Evolutionary conservation across 2,888 invertebrate genomes (phyloP).

Genomic region (Ecdyonurus torrentis): DNA sequence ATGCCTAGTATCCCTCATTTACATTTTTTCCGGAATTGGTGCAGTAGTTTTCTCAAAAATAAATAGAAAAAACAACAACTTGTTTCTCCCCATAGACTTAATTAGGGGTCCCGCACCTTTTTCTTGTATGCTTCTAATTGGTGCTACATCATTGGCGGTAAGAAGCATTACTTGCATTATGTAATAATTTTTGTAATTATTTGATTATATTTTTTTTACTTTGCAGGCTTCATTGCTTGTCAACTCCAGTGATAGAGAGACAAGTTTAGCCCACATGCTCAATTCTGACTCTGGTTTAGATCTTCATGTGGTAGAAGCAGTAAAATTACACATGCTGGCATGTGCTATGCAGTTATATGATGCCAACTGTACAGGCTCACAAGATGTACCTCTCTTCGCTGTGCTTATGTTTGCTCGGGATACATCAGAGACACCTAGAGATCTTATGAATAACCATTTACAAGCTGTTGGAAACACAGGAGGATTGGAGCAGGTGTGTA

Average conservation of each 20-base stretch:
- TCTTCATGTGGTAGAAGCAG: constrained; percentile 17
- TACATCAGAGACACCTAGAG: constrained; percentile 22
- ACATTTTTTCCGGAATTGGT: too few species aligned
- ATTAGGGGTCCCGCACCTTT: too few species aligned
- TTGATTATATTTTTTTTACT: too few species aligned
- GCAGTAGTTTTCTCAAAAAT: too few species aligned
- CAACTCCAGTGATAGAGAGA: constrained; percentile 10
- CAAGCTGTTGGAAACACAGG: constrained; percentile 25
- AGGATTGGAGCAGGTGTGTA: constrained; percentile 26
- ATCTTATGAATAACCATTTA: constrained; percentile 26
- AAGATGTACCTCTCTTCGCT: constrained; percentile 25
- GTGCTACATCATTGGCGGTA: too few species aligned
- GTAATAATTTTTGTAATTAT: too few species aligned
- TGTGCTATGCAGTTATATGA: constrained; percentile 22
- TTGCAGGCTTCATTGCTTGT: constrained; percentile 7
- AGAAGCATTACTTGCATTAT: too few species aligned
- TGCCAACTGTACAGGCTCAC: constrained; percentile 17
- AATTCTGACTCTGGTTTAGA: constrained; percentile 16
- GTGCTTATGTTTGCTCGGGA: constrained; percentile 27
- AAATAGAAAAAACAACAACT: too few species aligned
- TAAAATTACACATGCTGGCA: constrained; percentile 25
- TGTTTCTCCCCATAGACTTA: too few species aligned
- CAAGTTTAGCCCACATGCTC: constrained; percentile 12
- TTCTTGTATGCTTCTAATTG: too few species aligned
- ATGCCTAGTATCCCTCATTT: too few species aligned